phyloP scores from a whole-genome alignment of 2,888 invertebrate species.

The Alcis repandata region DNA sequence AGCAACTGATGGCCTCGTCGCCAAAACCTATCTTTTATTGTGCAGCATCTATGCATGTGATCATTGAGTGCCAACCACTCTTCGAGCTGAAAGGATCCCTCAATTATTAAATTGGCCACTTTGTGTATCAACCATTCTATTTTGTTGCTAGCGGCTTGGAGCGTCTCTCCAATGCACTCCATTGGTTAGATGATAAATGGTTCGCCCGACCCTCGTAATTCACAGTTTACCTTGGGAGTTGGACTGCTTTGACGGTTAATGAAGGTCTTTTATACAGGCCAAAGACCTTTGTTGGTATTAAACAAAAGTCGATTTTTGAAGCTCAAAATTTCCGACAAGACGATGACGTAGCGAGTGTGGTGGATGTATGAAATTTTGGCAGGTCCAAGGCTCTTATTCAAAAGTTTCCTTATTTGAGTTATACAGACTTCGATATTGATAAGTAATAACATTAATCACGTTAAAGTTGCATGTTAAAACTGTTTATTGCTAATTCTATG shows the following conservation, averaged over 20 bases:
- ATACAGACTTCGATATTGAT: too few relatives aligned
- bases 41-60: constrained; percentile 3
- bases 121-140: constrained; percentile 36
- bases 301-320: too few relatives aligned
- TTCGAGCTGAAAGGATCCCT: constrained; percentile 13
- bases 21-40: not conserved
- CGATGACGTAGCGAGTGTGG: too few relatives aligned
- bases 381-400: too few relatives aligned
- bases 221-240: constrained; percentile 12
- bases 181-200: constrained; percentile 10
- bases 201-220: constrained; percentile 6
- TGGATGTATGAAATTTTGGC: too few relatives aligned
- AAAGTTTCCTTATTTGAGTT: too few relatives aligned
- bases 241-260: not conserved
- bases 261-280: not conserved
- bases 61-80: constrained; percentile 1
- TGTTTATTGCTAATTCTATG: too few relatives aligned
- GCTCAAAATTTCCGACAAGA: too few relatives aligned
- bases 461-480: too few relatives aligned
- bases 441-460: too few relatives aligned
- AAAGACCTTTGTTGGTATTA: not conserved
- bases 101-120: constrained; percentile 41
- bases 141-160: constrained; percentile 33
- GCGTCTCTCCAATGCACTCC: constrained; percentile 9
- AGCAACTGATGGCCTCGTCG: too few relatives aligned